Evolutionary conservation across 2,888 invertebrate genomes (phyloP).

Genomic region (Ecliptopera silaceata): DNA sequence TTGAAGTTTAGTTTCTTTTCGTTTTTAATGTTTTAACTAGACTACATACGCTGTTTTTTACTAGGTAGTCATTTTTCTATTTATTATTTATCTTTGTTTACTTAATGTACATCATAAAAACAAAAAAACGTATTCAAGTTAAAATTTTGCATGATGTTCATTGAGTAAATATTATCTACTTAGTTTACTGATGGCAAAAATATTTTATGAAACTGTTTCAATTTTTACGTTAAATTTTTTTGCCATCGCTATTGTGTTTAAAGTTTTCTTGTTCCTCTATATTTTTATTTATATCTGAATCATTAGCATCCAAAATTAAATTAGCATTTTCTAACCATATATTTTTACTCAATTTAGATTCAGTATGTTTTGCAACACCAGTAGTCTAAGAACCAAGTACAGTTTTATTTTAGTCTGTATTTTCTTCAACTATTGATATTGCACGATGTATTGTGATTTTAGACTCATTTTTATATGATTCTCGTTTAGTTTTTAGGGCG

Average conservation of each 20-base stretch:
- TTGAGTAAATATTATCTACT: slow-evolving; percentile 7
- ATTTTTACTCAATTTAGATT: slow-evolving; percentile 7
- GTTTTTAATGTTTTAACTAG: not conserved
- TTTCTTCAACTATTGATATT: slow-evolving; percentile 17
- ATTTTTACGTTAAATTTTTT: slow-evolving; percentile 40
- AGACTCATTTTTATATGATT: slow-evolving; percentile 68
- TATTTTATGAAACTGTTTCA: slow-evolving; percentile 32
- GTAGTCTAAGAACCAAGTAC: not conserved
- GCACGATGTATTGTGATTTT: slow-evolving; percentile 41
- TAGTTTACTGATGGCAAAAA: slow-evolving; percentile 43
- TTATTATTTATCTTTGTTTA: not conserved
- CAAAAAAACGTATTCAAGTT: not conserved
- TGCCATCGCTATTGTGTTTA: slow-evolving; percentile 49
- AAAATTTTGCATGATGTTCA: slow-evolving; percentile 20
- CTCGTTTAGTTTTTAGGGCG: slow-evolving; percentile 81
- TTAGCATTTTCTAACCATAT: slow-evolving; percentile 33
- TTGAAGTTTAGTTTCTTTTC: not conserved
- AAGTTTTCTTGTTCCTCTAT: slow-evolving; percentile 51
- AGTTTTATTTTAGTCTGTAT: slow-evolving; percentile 16
- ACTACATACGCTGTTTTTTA: slow-evolving; percentile 42
- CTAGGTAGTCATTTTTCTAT: slow-evolving; percentile 12
- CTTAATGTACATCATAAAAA: slow-evolving; percentile 9
- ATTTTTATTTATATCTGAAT: slow-evolving; percentile 23
- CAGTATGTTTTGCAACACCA: slow-evolving; percentile 18
- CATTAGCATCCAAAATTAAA: slow-evolving; percentile 31